Conservation (phyloP, 1,140 invertebrate species). For the Leucophenga varia region DNA sequence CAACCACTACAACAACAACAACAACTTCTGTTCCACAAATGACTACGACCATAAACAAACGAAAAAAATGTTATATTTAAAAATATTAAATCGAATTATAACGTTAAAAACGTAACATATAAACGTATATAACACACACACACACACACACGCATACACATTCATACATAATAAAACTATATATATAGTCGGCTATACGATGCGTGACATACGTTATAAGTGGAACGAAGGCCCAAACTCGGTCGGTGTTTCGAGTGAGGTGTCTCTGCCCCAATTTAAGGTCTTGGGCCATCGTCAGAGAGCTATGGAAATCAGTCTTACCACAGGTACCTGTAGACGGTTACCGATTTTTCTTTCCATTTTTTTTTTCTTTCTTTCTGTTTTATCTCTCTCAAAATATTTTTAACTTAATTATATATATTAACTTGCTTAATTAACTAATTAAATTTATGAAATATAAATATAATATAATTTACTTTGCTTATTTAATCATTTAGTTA, state of each 20-base stretch:
- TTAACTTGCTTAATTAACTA: constrained; percentile 28
- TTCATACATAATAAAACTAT: constrained; percentile 4
- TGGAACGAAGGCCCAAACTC: constrained; percentile 92
- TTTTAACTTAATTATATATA: constrained; percentile 35
- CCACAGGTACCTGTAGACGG: constrained; percentile 77
- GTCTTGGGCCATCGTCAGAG: constrained; percentile 85
- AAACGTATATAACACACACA: constrained; percentile 17
- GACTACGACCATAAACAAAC: neutral
- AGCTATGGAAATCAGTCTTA: constrained; percentile 88
- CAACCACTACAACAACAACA: constrained; percentile 32
- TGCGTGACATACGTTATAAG: constrained; percentile 94
- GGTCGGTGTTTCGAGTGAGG: constrained; percentile 88
- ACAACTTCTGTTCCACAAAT: too few species aligned
- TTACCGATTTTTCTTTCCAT: constrained; percentile 53
- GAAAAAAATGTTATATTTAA: constrained; percentile 15
- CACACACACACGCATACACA: neutral
- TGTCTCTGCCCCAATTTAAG: constrained; percentile 94
- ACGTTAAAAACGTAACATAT: constrained; percentile 26
- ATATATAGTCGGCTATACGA: constrained; percentile 89
- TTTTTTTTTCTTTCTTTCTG: constrained; percentile 7
- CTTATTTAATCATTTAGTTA: constrained; percentile 21
- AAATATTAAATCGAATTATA: constrained; percentile 21
- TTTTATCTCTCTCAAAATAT: constrained; percentile 26
- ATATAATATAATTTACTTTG: constrained; percentile 11
- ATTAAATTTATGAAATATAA: neutral